Evolutionary conservation across 2,797 vertebrate species (phyloP).

Genomic region (Discoglossus pictus): DNA sequence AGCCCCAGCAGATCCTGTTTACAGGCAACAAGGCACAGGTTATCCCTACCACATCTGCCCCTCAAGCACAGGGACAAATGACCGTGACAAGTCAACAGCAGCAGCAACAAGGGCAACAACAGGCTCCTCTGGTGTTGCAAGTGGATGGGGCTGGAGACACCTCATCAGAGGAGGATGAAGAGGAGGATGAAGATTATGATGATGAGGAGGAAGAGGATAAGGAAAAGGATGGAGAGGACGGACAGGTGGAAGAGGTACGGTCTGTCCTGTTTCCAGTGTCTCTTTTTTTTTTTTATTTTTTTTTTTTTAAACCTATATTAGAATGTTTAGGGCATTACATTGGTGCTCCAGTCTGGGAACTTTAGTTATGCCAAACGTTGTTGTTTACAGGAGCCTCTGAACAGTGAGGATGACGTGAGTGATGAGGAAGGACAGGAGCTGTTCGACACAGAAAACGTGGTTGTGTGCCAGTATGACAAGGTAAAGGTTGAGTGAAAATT

Average conservation of each 20-base stretch:
- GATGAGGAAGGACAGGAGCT: slow-evolving; percentile 96
- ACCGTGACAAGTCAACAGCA: slow-evolving; percentile 63
- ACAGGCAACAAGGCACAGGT: slow-evolving; percentile 96
- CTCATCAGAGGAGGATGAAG: slow-evolving; percentile 95
- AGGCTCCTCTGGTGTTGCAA: slow-evolving; percentile 88
- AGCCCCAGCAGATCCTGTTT: slow-evolving; percentile 96
- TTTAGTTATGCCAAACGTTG: too few species aligned
- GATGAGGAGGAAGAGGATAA: slow-evolving; percentile 97
- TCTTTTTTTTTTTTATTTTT: too few species aligned
- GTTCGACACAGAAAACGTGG: slow-evolving; percentile 97
- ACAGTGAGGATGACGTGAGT: slow-evolving; percentile 95
- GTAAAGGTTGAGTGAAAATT: slow-evolving; percentile 63
- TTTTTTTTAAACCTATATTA: too few species aligned
- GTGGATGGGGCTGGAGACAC: slow-evolving; percentile 94
- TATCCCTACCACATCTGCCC: slow-evolving; percentile 72
- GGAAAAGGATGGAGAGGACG: slow-evolving; percentile 95
- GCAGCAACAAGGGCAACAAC: slow-evolving; percentile 78
- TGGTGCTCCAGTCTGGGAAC: too few species aligned
- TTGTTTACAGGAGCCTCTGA: slow-evolving; percentile 86
- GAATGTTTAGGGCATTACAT: not conserved
- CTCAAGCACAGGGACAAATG: slow-evolving; percentile 83
- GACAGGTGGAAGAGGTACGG: slow-evolving; percentile 94
- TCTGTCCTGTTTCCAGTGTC: too few species aligned
- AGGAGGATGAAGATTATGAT: slow-evolving; percentile 95
- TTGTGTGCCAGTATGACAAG: slow-evolving; percentile 99